Percentiles rank a stretch among this genome's conserved stretches.
phyloP scores from a whole-genome alignment of 2,888 invertebrate species.

The Xestia ashworthii region DNA sequence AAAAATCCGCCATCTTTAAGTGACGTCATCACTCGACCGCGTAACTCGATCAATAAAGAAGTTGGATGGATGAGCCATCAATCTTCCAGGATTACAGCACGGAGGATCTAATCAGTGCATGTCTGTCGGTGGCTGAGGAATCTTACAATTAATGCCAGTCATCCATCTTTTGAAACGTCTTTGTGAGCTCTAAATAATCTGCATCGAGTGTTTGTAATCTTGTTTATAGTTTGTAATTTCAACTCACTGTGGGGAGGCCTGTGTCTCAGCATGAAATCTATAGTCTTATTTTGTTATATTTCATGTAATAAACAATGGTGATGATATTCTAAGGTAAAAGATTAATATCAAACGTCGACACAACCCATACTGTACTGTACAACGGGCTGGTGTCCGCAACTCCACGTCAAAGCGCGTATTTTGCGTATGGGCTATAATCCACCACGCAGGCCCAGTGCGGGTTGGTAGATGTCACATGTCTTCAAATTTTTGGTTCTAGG shows the following conservation, averaged over 20 bases:
- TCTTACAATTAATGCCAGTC: conserved; percentile 35
- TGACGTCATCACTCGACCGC: conserved; percentile 38
- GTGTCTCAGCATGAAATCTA: neutral
- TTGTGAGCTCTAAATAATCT: conserved; percentile 12
- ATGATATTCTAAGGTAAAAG: neutral
- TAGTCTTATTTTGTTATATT: neutral
- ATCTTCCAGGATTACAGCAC: conserved; percentile 55
- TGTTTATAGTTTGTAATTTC: neutral
- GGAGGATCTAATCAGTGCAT: conserved; percentile 55
- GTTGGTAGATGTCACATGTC: too few relatives aligned
- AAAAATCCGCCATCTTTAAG: conserved; percentile 26
- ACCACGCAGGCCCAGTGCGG: too few relatives aligned
- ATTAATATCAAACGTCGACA: neutral
- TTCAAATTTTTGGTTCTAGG: too few relatives aligned
- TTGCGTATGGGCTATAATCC: too few relatives aligned
- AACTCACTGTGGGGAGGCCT: neutral
- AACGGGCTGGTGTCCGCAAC: too few relatives aligned
- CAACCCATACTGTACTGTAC: neutral
- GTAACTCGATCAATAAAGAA: conserved; percentile 54
- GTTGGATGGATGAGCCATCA: conserved; percentile 50
- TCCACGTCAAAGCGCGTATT: too few relatives aligned
- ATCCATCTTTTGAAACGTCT: conserved; percentile 47
- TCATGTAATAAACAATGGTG: neutral
- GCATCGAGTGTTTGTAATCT: conserved; percentile 1
- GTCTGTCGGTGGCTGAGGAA: conserved; percentile 28